Evolutionary conservation across 2,888 invertebrate genomes (phyloP), one percentile per base, ranked within the genome.

Genomic region (Rosalia funebris): DNA sequence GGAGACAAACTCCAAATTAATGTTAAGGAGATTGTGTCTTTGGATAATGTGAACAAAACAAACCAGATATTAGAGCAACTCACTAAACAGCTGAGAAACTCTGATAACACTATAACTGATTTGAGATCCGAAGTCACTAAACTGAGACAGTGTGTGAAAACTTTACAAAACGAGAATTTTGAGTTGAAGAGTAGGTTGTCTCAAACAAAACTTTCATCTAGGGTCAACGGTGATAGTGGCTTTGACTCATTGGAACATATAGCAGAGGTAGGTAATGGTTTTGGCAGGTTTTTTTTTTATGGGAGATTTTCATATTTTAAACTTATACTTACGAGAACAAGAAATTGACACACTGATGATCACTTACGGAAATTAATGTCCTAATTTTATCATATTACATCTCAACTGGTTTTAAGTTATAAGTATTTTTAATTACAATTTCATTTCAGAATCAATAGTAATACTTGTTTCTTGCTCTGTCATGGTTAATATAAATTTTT

Each of bases 131-230:
- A 91, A 73, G 79, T 90, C 15, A 83, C 83, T 56, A 85, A 84
- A 69, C 78, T 90, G 17, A 88, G 88, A 69, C 85, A 86, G 1
- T 88, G 88, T 44, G 89, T 95, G 14, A 91, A 93, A 74, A 89
- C 88, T 69, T 80, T 96, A 41, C 90, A 90, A 12, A 88, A 86
- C 60, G 95, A 95, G 79, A 95, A 96, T 80, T 87, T 88, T 47
- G 89, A 91, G 54, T 77, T 95, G 34, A 90, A 91, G 73, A 88
- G 85, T 34, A 86, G 84, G 52, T 79, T 82, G 44, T 78, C 79
- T 1, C 77, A 80, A 55, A 63, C 62, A 39, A 68, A 65, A 67
- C 7, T 47, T 10, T 25, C 47, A 14, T 34, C 62, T 0, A 68
- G 69, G 54, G 25, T 60, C 16, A 73, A 73, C 57, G 73, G 73